Evolutionary conservation across 64 coral and sea anemone species (phyloP).

Genomic region (Montipora sp.): DNA sequence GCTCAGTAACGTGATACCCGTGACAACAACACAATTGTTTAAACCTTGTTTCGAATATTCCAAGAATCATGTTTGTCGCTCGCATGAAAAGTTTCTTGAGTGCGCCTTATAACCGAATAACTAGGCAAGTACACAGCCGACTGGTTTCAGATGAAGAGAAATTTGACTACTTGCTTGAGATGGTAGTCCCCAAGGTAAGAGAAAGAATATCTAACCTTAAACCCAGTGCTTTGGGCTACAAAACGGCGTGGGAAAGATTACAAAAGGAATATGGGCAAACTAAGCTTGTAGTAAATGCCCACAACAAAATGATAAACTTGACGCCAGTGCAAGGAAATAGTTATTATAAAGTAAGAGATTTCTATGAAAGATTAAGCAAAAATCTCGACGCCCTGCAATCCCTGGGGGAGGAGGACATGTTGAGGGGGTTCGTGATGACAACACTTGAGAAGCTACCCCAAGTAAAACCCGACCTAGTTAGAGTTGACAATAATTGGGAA

Average conservation of each 20-base stretch:
- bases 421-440: slow-evolving; percentile 13
- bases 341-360: slow-evolving; percentile 42
- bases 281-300: slow-evolving; percentile 51
- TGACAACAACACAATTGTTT: too few relatives aligned
- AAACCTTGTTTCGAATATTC: too few relatives aligned
- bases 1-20: too few relatives aligned
- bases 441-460: slow-evolving; percentile 76
- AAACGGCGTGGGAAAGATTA: slow-evolving; percentile 37
- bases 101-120: too few relatives aligned
- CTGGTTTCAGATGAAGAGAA: slow-evolving; percentile 66
- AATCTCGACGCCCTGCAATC: slow-evolving; percentile 57
- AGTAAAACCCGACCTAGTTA: slow-evolving; percentile 78
- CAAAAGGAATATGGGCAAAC: slow-evolving; percentile 69
- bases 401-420: slow-evolving; percentile 47
- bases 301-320: slow-evolving; percentile 62
- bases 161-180: slow-evolving; percentile 61
- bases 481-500: slow-evolving; percentile 78
- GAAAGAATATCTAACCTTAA: slow-evolving; percentile 42
- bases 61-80: too few relatives aligned
- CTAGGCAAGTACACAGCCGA: slow-evolving; percentile 31
- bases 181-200: slow-evolving; percentile 34
- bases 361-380: slow-evolving; percentile 67
- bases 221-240: slow-evolving; percentile 39
- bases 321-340: slow-evolving; percentile 19
- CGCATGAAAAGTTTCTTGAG: too few relatives aligned